Percentiles rank a stretch among this genome's conserved stretches.
Evolutionary conservation across 2,888 invertebrate genomes (phyloP).

Genomic region (Tryphoninae sp.): DNA sequence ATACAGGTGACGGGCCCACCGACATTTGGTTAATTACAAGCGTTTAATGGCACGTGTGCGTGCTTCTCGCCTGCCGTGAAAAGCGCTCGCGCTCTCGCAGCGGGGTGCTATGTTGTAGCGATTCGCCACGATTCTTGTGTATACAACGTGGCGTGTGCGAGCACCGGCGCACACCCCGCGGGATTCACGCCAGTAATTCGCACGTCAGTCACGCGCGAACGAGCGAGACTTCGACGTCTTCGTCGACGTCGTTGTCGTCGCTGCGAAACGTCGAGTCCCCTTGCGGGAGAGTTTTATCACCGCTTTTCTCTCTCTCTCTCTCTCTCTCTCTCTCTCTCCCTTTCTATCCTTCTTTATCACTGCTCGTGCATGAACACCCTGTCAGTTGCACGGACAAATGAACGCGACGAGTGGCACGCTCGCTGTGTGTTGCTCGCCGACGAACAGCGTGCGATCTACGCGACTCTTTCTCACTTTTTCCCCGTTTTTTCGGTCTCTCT

Average conservation of each 20-base stretch:
- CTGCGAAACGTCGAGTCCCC: conserved; percentile 39
- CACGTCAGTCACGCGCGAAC: conserved; percentile 77
- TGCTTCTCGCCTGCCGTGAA: conserved; percentile 47
- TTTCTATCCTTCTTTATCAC: conserved; percentile 2
- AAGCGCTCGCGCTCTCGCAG: conserved; percentile 32
- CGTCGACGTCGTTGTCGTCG: conserved; percentile 44
- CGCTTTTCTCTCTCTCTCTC: conserved; percentile 2
- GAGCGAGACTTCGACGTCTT: conserved; percentile 67
- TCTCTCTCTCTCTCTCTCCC: neutral
- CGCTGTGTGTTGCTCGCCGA: conserved; percentile 24
- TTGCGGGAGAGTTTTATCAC: conserved; percentile 43
- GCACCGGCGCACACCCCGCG: conserved; percentile 52
- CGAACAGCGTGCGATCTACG: conserved; percentile 1
- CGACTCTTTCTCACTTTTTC: too few species aligned
- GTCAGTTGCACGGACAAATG: conserved; percentile 41
- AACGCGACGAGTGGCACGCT: conserved; percentile 16
- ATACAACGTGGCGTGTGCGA: conserved; percentile 33
- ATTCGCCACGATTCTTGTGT: conserved; percentile 72
- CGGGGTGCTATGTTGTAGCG: conserved; percentile 61
- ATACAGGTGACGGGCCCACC: conserved; percentile 42
- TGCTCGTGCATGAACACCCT: conserved; percentile 41
- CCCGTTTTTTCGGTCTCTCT: conserved; percentile 1
- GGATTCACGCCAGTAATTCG: conserved; percentile 72
- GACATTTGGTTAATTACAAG: conserved; percentile 59
- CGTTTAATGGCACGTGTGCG: conserved; percentile 60